Evolutionary conservation across 2,113 vertebrate genomes (phyloP).

Genomic region (Rhabdomys dilectus): DNA sequence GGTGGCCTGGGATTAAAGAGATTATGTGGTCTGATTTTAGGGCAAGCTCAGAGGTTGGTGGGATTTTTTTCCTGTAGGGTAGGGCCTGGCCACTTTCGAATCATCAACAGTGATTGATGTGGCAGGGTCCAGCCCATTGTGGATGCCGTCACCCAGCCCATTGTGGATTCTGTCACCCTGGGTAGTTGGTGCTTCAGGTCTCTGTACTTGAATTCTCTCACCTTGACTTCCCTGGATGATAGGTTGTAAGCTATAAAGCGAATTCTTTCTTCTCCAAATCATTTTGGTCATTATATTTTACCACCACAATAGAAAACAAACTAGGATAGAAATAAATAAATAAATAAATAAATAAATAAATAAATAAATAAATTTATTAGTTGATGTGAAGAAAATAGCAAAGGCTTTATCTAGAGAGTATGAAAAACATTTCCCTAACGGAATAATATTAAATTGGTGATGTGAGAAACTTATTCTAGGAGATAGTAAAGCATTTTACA

Average conservation of each 20-base stretch:
- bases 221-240: not conserved
- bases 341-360: not conserved
- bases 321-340: not conserved
- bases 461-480: conserved; percentile 23
- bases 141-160: not conserved
- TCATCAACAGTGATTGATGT: not conserved
- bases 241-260: not conserved
- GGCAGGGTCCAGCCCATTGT: not conserved
- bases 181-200: not conserved
- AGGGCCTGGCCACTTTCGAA: not conserved
- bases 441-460: not conserved
- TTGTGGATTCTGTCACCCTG: not conserved
- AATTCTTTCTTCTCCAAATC: not conserved
- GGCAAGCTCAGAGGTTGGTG: not conserved
- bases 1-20: not conserved
- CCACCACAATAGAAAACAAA: not conserved
- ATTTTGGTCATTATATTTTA: not conserved
- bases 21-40: not conserved
- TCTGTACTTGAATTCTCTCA: not conserved
- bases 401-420: not conserved
- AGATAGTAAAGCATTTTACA: conserved; percentile 27
- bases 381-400: conserved; percentile 33
- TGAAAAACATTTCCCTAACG: not conserved
- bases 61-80: not conserved
- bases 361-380: not conserved